Evolutionary conservation across 2,113 vertebrate genomes (phyloP).

Genomic region (Lycaon pictus): DNA sequence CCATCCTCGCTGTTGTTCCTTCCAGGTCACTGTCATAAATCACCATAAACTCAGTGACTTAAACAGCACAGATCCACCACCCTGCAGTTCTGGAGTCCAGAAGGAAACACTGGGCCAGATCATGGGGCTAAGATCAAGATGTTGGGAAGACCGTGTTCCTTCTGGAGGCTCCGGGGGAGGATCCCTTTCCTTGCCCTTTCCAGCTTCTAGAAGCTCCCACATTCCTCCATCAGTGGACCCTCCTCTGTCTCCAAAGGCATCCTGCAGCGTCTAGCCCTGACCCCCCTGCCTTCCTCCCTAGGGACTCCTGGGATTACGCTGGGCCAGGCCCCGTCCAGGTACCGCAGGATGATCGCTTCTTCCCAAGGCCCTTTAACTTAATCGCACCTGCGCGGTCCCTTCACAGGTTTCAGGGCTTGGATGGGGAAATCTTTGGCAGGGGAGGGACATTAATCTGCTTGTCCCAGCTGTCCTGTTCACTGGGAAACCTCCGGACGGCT

Average conservation of each 20-base stretch:
- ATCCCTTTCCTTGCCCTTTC: neutral
- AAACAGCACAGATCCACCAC: neutral
- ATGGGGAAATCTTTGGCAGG: neutral
- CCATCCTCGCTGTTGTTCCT: neutral
- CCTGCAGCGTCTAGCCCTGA: neutral
- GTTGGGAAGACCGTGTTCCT: neutral
- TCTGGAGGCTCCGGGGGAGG: neutral
- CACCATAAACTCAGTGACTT: neutral
- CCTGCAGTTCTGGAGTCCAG: neutral
- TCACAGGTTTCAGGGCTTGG: neutral
- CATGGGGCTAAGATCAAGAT: neutral
- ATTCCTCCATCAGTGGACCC: neutral
- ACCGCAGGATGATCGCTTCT: neutral
- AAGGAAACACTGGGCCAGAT: neutral
- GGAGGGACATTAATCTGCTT: neutral
- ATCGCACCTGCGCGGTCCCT: neutral
- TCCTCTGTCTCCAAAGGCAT: neutral
- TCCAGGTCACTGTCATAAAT: neutral
- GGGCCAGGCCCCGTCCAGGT: neutral
- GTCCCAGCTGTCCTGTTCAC: neutral
- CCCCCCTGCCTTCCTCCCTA: neutral
- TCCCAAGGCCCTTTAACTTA: neutral
- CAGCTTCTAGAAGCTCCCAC: neutral
- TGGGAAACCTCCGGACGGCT: neutral
- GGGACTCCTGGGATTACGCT: neutral